Evolutionary conservation across 2,888 invertebrate genomes (phyloP).

Genomic region (Stenodera caucasica): DNA sequence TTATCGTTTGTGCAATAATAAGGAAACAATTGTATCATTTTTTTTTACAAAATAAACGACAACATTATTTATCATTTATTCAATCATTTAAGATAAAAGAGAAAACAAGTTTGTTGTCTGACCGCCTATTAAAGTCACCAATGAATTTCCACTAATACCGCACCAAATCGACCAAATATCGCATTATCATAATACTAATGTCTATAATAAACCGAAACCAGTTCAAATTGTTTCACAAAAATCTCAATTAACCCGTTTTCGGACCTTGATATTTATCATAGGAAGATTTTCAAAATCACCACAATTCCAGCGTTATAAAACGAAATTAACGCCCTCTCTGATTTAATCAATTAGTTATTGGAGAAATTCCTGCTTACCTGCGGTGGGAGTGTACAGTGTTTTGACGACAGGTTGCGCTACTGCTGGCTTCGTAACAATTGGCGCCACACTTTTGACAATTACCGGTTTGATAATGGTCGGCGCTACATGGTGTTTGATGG

Average conservation of each 20-base stretch:
- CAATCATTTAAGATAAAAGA: neutral
- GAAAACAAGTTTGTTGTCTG: neutral
- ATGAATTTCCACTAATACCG: neutral
- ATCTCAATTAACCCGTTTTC: neutral
- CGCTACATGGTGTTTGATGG: conserved; percentile 27
- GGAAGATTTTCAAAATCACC: neutral
- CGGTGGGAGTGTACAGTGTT: conserved; percentile 34
- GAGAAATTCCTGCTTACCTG: conserved; percentile 35
- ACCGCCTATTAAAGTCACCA: neutral
- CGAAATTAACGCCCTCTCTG: conserved; percentile 16
- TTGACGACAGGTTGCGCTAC: conserved; percentile 50
- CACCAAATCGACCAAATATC: neutral
- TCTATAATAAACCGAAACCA: too few relatives aligned
- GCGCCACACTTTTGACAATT: conserved; percentile 43
- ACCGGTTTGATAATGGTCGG: conserved; percentile 44
- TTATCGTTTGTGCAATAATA: too few relatives aligned
- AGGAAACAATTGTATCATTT: too few relatives aligned
- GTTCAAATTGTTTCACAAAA: neutral
- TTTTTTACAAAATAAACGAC: too few relatives aligned
- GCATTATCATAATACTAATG: too few relatives aligned
- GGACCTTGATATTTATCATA: neutral
- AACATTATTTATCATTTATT: too few relatives aligned
- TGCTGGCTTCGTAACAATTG: conserved; percentile 50
- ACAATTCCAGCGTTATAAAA: too few relatives aligned
- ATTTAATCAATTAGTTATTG: neutral